Evolutionary conservation across 2,888 invertebrate genomes (phyloP), one percentile per base, ranked within the genome.

Genomic region (Hypselothyrea guttata): DNA sequence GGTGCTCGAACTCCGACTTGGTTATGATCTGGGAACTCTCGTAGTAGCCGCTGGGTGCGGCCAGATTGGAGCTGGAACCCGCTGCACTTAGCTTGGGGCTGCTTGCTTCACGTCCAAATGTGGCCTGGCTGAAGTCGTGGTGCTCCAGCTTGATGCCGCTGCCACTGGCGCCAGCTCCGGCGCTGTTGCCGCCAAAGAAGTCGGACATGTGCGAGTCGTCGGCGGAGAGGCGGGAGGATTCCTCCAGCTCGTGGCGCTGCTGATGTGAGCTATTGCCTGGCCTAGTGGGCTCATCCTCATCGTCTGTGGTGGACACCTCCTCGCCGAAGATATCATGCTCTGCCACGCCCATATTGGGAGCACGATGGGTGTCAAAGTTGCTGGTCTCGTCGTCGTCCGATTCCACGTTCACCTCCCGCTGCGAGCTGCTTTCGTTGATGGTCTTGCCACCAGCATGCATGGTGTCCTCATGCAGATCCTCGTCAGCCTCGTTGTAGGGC

Each of bases 321-420:
- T 96, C 97, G 27, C 98, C 98, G 91, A 98, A 98, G 85, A 97
- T 96, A 76, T 97, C 97, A 77, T 94, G 94, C 78, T 94, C 95
- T 44, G 93, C 94, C 86, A 91, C 90, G 86, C 91, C 91, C 18
- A 88, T 75, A 18, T 87, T 84, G 35, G 86, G 73, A 2, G 82
- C 75, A 11, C 79, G 75, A 28, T 71, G 61, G 1, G 75, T 46
- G 0, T 49, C 60, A 34, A 77, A 81, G 1, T 84, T 78, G n/a
- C 86, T 77, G 0, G 72, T 78, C 13, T 82, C 82, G 35, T 88
- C 90, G 22, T 88, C 88, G 28, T 89, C 89, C 0, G 89, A 88
- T 16, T 89, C 90, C n/a, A 88, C 84, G 53, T 88, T 88, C 16
- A 88, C 85, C 4, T 89, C 84, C 9, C 89, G 84, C n/a, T 88